These are phyloP conservation scores for Drosophila sordidula DNA, from an alignment of 2,888 invertebrate species.

Conservation along the genomic window DNA sequence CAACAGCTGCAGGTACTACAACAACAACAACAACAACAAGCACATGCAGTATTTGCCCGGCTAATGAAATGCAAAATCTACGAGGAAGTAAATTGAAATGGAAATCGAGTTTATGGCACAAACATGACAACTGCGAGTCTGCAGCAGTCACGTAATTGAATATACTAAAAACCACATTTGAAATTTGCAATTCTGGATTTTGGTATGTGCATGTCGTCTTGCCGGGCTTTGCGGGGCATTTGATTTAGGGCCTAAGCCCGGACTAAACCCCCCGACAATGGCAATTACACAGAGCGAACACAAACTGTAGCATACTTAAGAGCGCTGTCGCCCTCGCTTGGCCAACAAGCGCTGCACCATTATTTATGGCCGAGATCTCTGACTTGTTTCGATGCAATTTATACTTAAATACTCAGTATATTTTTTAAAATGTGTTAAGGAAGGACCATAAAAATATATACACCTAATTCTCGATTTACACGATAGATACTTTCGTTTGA, in stretches of 20 bases:
- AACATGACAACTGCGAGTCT: constrained; percentile 27
- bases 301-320: constrained; percentile 52
- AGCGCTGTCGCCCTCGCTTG: constrained; percentile 10
- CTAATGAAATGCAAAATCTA: constrained; percentile 54
- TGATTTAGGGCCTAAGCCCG: neutral
- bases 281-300: constrained; percentile 29
- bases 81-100: constrained; percentile 60
- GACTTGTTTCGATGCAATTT: constrained; percentile 43
- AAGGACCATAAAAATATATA: too few relatives aligned
- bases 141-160: constrained; percentile 73
- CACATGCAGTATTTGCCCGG: constrained; percentile 40
- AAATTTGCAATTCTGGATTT: constrained; percentile 49
- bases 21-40: constrained; percentile 10
- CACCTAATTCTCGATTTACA: too few relatives aligned
- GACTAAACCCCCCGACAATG: constrained; percentile 22
- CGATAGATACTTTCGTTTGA: too few relatives aligned
- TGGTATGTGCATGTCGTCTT: constrained; percentile 1
- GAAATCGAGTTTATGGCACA: constrained; percentile 45
- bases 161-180: constrained; percentile 56
- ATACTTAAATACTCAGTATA: constrained; percentile 18
- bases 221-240: neutral
- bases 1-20: constrained; percentile 43
- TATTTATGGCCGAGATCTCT: constrained; percentile 48
- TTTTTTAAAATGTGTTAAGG: neutral
- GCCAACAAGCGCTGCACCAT: constrained; percentile 21